Percentiles rank a stretch among this genome's conserved stretches.
Conservation (phyloP, 2,113 vertebrate genomes). For the Anthoscopus minutus region DNA sequence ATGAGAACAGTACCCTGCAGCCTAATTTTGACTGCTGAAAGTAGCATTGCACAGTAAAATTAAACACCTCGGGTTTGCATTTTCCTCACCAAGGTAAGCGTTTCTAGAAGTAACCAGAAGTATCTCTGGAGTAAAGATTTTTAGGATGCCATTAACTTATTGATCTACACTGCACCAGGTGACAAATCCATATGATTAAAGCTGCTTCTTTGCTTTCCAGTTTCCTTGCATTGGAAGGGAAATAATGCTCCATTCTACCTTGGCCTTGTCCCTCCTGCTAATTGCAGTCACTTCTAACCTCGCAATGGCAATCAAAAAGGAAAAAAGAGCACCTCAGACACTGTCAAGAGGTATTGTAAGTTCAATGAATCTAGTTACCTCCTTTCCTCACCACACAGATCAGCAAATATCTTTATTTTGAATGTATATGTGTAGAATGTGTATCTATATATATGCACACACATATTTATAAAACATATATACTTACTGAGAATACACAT, state of each 20-base stretch:
- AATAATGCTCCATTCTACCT: conserved; percentile 36
- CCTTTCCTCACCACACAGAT: neutral
- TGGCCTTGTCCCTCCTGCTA: conserved; percentile 54
- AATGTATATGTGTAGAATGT: neutral
- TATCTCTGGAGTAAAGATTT: neutral
- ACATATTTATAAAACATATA: neutral
- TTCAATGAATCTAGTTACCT: neutral
- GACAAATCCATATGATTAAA: neutral
- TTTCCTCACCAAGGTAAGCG: neutral
- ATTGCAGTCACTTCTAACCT: conserved; percentile 63
- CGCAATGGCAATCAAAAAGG: conserved; percentile 66
- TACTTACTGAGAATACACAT: neutral
- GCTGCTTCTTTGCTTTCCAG: neutral
- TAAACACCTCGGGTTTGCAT: neutral
- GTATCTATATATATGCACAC: neutral
- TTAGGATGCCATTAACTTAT: neutral
- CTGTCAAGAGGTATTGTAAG: conserved; percentile 70
- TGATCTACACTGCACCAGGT: neutral
- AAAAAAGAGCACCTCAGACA: conserved; percentile 65
- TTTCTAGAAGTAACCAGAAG: neutral
- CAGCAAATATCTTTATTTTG: neutral
- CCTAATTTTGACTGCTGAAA: neutral
- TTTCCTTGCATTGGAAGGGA: neutral
- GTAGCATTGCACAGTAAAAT: neutral
- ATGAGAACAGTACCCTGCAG: neutral